Base-by-base conservation (phyloP, 2,888 invertebrate genomes). In the Parascotia fuliginaria region DNA sequence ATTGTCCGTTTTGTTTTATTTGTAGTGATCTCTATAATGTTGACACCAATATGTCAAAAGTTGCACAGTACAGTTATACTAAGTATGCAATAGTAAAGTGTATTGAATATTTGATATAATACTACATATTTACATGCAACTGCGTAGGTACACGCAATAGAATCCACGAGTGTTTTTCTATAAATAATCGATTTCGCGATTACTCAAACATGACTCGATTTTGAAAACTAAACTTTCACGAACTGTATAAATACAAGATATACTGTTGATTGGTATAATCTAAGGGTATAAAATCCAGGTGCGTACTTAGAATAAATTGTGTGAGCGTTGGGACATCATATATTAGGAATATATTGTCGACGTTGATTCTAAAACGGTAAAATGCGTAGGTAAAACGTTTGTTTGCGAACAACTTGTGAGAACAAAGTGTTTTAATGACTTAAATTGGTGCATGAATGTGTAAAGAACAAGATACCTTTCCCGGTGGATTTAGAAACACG, bases 111-210 rank as follows among this genome's bases (percentile, higher is more conserved):
- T 36, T 38, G 12, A 31, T 11, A 32, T 43, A 34, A 19, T 16
- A 37, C 36, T 19, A 27, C 31, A 14, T 40, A 31, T 13, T 13
- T 12, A 31, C 9, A 19, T 12, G 28, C 28, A 39, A 15, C 22
- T 15, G 3, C 5, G 37, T 11, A 14, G 27, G 5, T 29, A n/a
- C 0, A 1, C 14, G 13, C 12, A 16, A 42, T 13, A 9, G 0
- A 28, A 12, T 19, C 16, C 22, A 29, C 19, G 9, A 13, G n/a
- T 15, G 13, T 7, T 13, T 31, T 13, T 47, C 11, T 37, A 48
- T 48, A 42, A 32, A 42, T 42, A 32, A 48, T 37, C 32, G 37
- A 48, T 48, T 28, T 38, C 7, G 9, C 29, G n/a, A 37, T 32
- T 24, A 41, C 14, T 9, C 13, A 37, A 31, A 37, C 47, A 32